Percentiles rank a stretch among this genome's conserved stretches.
Evolutionary conservation across 2,888 invertebrate genomes (phyloP).

Genomic region (Frankliniella fusca): DNA sequence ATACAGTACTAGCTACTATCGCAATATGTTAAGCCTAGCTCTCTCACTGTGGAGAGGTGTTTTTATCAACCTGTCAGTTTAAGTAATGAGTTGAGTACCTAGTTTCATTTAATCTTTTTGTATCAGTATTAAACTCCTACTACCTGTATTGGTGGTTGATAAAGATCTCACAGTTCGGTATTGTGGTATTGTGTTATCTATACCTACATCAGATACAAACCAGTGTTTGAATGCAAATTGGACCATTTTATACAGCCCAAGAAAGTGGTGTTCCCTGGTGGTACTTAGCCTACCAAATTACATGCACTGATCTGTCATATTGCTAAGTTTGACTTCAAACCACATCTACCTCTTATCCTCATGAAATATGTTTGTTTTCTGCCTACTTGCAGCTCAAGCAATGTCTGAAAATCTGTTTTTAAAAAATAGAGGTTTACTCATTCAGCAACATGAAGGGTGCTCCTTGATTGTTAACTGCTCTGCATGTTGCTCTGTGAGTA

Average conservation of each 20-base stretch:
- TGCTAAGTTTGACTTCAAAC: not conserved
- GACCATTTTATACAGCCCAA: not conserved
- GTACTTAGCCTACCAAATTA: not conserved
- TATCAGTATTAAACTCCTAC: constrained; percentile 15
- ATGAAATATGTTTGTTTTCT: not conserved
- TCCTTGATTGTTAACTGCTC: too few relatives aligned
- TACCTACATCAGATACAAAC: not conserved
- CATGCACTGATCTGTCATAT: not conserved
- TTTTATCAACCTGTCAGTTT: not conserved
- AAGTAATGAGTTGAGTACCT: not conserved
- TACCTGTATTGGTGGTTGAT: not conserved
- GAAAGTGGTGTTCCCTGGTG: not conserved
- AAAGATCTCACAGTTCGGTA: not conserved
- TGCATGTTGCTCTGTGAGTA: not conserved
- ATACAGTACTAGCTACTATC: not conserved
- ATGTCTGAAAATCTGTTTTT: not conserved
- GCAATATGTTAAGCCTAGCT: not conserved
- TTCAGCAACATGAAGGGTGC: not conserved
- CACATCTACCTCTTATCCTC: not conserved
- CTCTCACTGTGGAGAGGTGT: not conserved
- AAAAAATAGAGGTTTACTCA: not conserved
- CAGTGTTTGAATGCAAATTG: not conserved
- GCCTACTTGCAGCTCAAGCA: not conserved
- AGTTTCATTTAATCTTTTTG: not conserved
- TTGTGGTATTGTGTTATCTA: not conserved